Evolutionary conservation across 2,113 vertebrate species (phyloP), one percentile per base, ranked within the genome.

Genomic region (Butastur rufipennis): DNA sequence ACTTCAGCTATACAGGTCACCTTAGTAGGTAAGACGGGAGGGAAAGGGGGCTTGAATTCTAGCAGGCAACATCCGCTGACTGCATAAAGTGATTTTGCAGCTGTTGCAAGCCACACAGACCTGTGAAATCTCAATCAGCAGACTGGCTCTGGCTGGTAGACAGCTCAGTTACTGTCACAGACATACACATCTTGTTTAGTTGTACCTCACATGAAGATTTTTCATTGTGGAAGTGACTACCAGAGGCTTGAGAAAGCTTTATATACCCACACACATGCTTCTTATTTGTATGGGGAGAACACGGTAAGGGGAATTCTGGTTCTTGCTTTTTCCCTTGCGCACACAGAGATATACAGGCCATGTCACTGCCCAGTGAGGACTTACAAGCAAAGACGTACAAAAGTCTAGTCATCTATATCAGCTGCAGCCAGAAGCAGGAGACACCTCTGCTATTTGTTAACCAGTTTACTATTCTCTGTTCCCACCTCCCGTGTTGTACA

Each of bases 401-500:
- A 59, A 75, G 19, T 20, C n/a, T 29, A 8, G 0, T 31, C 21
- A 45, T 27, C 53, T 43, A 1, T 27, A 53, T 9, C 5, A 16
- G 19, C 31, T 89, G 67, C 43, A 68, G 40, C 8, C 67, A 84
- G 36, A 31, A 72, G 47, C 23, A 50, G 58, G 23, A 82, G 40
- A 34, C 59, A 52, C 6, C 27, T 65, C 36, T 4, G 4, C 31
- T 47, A 48, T 81, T 26, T 77, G 13, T 52, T 59, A 61, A n/a
- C 16, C 25, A 58, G 38, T 20, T 63, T 12, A n/a, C 38, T 43
- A n/a, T 87, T 45, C 77, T 59, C 66, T 3, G 0, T 14, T 61
- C 50, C 73, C 68, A 48, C 9, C 16, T 63, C 52, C 36, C 0
- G 0, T 2, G 1, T 2, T 36, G 38, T 21, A 19, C 34, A 10